Evolutionary conservation across 2,888 invertebrate genomes (phyloP).

Genomic region (Apamea crenata): DNA sequence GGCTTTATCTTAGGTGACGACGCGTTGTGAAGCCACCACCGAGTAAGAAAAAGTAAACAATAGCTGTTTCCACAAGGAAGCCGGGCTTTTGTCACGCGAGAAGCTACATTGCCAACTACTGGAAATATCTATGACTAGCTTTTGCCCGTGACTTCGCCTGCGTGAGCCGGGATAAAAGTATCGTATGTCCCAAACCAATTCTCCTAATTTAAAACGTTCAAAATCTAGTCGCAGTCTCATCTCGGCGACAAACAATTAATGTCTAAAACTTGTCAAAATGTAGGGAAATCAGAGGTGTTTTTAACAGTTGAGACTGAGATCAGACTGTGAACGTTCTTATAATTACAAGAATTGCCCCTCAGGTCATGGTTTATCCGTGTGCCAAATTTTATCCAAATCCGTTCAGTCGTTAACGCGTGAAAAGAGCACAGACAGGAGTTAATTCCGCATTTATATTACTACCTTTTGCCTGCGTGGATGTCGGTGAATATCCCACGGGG

Average conservation of each 20-base stretch:
- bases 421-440: neutral
- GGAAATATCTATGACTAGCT: neutral
- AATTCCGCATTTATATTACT: neutral
- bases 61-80: conserved; percentile 2
- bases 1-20: conserved; percentile 25
- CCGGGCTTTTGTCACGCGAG: conserved; percentile 12
- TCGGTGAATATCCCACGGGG: too few relatives aligned
- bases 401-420: neutral
- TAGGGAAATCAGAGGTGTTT: too few relatives aligned
- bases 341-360: too few relatives aligned
- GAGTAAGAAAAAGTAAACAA: conserved; percentile 39
- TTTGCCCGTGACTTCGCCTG: too few relatives aligned
- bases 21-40: conserved; percentile 9
- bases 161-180: neutral
- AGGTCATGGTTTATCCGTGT: neutral
- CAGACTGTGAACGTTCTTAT: too few relatives aligned
- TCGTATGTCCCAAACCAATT: too few relatives aligned
- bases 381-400: neutral
- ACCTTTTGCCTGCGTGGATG: too few relatives aligned
- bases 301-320: too few relatives aligned
- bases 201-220: too few relatives aligned
- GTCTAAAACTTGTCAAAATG: too few relatives aligned
- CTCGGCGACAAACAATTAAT: too few relatives aligned
- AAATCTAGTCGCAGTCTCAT: too few relatives aligned
- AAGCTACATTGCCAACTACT: neutral